These are phyloP conservation scores for Bostrychus sinensis DNA, from an alignment of 2,113 vertebrate species.

Conservation along the genomic window DNA sequence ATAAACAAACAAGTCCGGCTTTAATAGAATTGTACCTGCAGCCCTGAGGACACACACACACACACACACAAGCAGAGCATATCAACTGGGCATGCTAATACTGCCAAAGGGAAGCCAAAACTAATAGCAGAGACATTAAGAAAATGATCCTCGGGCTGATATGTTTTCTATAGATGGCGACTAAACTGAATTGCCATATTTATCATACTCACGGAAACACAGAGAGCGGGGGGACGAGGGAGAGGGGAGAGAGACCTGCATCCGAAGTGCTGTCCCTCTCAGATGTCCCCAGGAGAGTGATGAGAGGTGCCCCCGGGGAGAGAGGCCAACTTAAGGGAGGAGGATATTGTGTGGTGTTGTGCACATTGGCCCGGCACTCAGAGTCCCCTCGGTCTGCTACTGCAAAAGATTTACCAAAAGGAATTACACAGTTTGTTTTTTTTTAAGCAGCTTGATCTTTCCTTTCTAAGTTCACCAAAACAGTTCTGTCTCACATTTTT, in stretches of 20 bases:
- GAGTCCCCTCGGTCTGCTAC: background rate
- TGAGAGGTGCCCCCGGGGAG: constrained; percentile 63
- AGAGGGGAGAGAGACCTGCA: constrained; percentile 13
- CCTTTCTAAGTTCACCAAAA: background rate
- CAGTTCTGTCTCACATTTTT: too few relatives aligned
- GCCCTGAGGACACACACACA: constrained; percentile 58
- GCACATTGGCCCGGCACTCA: constrained; percentile 5
- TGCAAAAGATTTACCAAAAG: background rate
- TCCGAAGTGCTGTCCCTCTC: constrained; percentile 56
- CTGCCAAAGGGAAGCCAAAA: constrained; percentile 76
- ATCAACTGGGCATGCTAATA: constrained; percentile 74
- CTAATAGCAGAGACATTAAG: constrained; percentile 79
- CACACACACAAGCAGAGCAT: constrained; percentile 54
- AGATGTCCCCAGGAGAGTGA: constrained; percentile 70
- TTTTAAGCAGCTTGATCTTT: background rate
- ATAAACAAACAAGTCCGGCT: constrained; percentile 70
- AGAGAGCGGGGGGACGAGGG: constrained; percentile 43
- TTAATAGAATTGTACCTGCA: constrained; percentile 76
- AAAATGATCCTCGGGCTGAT: constrained; percentile 79
- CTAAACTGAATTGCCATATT: constrained; percentile 80
- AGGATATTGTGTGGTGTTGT: background rate
- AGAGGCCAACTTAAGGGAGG: constrained; percentile 25
- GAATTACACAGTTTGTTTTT: background rate
- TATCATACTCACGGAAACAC: constrained; percentile 75
- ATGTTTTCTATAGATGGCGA: constrained; percentile 78